Evolutionary conservation across 2,888 invertebrate species (phyloP), one percentile per base, ranked within the genome.

Genomic region (Azorinus chamasolen): DNA sequence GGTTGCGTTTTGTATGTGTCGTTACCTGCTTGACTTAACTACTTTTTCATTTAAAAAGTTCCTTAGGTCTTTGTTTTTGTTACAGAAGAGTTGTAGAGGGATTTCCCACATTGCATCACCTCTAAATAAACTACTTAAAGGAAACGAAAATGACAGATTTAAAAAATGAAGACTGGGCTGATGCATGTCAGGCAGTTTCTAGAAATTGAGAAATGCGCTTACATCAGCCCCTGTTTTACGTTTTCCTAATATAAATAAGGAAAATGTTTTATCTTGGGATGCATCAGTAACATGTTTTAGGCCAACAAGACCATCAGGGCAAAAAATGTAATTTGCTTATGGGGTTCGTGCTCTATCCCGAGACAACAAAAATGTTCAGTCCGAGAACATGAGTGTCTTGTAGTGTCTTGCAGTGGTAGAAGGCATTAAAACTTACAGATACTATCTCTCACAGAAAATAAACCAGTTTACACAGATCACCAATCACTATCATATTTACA

Each of bases 1-100:
- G n/a, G n/a, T n/a, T n/a, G n/a, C n/a, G n/a, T n/a, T n/a, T n/a
- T n/a, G n/a, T n/a, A n/a, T n/a, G n/a, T n/a, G n/a, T n/a, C n/a
- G n/a, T n/a, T n/a, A n/a, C n/a, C n/a, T n/a, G n/a, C n/a, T n/a
- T n/a, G n/a, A n/a, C n/a, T n/a, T n/a, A n/a, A n/a, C n/a, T n/a
- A n/a, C n/a, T n/a, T n/a, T n/a, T n/a, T n/a, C n/a, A n/a, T n/a
- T n/a, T n/a, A n/a, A n/a, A n/a, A n/a, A n/a, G n/a, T 12, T 85
- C 78, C 50, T 39, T 77, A 18, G 82, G 83, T 2, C 50, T 82
- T 8, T 82, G 78, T 48, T 92, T 92, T 82, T 93, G 91, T 83
- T 93, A 93, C 75, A 83, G 88, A 6, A 85, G 86, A 57, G 93
- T 93, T 84, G 76, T 92, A 0, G 83, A 87, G 16, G 84, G 87